Base-by-base conservation (phyloP, 2,113 vertebrate genomes). In the Poeciliopsis occidentalis region DNA sequence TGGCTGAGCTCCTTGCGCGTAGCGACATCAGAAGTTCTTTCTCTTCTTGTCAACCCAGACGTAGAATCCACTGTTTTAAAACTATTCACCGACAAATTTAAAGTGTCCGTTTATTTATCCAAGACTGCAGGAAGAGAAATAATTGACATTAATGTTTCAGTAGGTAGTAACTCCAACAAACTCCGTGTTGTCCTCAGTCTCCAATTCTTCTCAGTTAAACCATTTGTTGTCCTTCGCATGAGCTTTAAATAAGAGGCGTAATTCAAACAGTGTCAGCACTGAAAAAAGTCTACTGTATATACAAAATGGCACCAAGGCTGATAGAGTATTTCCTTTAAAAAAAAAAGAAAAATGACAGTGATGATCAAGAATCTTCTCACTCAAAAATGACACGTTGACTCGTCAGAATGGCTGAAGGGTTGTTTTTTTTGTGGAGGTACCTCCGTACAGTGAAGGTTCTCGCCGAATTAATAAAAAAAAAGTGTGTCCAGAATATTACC, bases 31-130 rank as follows among this genome's bases (percentile, higher is more conserved):
- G 82, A 41, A 66, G 76, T 69, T 80, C 73, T 29, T 67, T 66
- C 83, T 87, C 80, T 76, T 69, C 85, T 80, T 84, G 88, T 87
- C 81, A 82, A 69, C 73, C 73, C 34, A 26, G 75, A 65, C 77
- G 79, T 57, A 69, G 27, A 61, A 60, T 67, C 66, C 51, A 67
- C 44, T 30, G 82, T 81, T 73, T 12, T 66, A 32, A 22, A 39
- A 39, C 73, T 61, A 73, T 73, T 80, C 32, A 19, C 70, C 77
- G 77, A 85, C 76, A 76, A 69, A 62, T 79, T 85, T 75, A 27
- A 70, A 63, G 34, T 51, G 76, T 63, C 51, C 19, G 44, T 1
- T 41, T 81, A 87, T 85, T 69, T 74, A 87, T 86, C 73, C 67
- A 44, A 3, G 34, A 34, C 31, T 32, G 24, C 61, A 70, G 1